Conservation (phyloP, 2,113 vertebrate genomes). For the Myotis lucifugus region DNA sequence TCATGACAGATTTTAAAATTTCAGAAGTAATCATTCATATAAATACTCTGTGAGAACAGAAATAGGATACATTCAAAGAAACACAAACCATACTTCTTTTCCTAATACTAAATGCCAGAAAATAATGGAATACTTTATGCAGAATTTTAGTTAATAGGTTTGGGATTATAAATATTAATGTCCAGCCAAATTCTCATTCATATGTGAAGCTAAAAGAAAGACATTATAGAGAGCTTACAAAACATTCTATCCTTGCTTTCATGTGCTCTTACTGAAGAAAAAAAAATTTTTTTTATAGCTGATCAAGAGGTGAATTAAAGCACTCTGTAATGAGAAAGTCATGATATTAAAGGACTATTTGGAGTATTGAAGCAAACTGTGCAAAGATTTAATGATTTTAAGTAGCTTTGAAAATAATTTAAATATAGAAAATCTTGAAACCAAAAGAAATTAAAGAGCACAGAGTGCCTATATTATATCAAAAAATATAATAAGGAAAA, state of each 20-base stretch:
- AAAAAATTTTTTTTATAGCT: background rate
- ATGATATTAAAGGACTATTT: conserved; percentile 25
- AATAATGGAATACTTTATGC: background rate
- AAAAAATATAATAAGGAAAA: conserved; percentile 23
- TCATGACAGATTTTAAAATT: conserved; percentile 35
- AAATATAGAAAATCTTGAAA: conserved; percentile 39
- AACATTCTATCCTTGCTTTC: background rate
- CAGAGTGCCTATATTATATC: background rate
- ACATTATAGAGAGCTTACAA: background rate
- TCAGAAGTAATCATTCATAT: background rate
- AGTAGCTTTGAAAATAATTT: conserved; percentile 44
- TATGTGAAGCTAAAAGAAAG: background rate
- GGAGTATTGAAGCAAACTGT: conserved; percentile 40
- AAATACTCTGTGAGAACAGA: conserved; percentile 1
- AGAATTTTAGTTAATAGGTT: conserved; percentile 23
- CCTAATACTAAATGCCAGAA: background rate
- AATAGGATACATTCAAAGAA: background rate
- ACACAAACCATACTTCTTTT: conserved; percentile 1
- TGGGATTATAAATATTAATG: background rate
- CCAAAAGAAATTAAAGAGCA: conserved; percentile 12
- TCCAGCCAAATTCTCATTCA: background rate
- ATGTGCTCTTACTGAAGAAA: background rate
- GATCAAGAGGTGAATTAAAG: conserved; percentile 29
- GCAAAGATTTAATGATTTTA: conserved; percentile 39
- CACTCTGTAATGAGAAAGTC: background rate